Conservation (phyloP, 2,797 vertebrate genomes). For the Sparus aurata region DNA sequence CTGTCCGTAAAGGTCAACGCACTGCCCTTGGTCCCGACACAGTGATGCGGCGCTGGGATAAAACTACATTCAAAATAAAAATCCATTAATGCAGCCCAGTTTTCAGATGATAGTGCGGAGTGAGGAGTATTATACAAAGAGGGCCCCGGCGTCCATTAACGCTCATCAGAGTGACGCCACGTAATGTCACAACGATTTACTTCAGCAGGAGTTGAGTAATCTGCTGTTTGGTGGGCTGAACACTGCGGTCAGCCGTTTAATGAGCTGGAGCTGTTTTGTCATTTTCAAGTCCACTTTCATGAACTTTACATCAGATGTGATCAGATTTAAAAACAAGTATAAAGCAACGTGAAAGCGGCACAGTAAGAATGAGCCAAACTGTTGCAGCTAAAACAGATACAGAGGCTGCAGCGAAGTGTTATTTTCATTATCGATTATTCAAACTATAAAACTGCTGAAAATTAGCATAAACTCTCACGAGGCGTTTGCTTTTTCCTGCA, state of each 20-base stretch:
- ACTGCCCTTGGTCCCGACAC: slow-evolving; percentile 64
- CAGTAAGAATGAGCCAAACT: not conserved
- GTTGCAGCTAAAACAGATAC: not conserved
- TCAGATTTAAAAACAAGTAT: not conserved
- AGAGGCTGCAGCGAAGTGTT: not conserved
- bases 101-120: slow-evolving; percentile 36
- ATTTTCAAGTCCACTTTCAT: not conserved
- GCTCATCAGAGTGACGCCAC: slow-evolving; percentile 8
- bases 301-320: not conserved
- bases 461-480: no score
- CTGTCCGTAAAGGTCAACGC: slow-evolving; percentile 70
- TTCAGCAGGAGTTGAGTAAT: slow-evolving; percentile 23
- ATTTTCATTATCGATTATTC: not conserved
- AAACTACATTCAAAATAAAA: slow-evolving; percentile 62
- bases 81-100: slow-evolving; percentile 72
- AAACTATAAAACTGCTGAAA: not conserved
- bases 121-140: slow-evolving; percentile 20
- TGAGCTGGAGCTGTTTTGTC: not conserved
- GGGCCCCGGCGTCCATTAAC: slow-evolving; percentile 50
- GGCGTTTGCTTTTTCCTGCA: not conserved
- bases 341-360: no score
- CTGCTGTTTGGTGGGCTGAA: slow-evolving; percentile 4
- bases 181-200: slow-evolving; percentile 40
- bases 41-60: slow-evolving; percentile 36
- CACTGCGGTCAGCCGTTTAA: not conserved